Percentiles rank a stretch among this genome's conserved stretches.
Evolutionary conservation across 2,113 vertebrate species (phyloP).

Genomic region (Megaptera novaeangliae): DNA sequence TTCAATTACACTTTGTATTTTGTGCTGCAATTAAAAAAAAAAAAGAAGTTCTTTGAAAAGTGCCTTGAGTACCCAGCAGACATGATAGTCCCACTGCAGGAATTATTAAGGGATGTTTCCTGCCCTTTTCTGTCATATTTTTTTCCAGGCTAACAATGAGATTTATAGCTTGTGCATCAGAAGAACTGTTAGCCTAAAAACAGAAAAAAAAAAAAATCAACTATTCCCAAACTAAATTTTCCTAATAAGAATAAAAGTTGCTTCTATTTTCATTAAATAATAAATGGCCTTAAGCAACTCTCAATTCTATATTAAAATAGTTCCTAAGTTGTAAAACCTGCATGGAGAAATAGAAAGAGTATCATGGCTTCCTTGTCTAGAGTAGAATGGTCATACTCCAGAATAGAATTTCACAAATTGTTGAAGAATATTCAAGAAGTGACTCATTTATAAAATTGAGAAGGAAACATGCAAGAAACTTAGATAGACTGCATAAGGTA

Average conservation of each 20-base stretch:
- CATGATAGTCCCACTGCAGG: background rate
- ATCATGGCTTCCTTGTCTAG: background rate
- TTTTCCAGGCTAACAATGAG: background rate
- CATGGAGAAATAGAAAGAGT: background rate
- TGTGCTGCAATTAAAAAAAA: background rate
- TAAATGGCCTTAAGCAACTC: background rate
- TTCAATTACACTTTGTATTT: background rate
- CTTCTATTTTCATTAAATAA: background rate
- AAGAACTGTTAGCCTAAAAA: background rate
- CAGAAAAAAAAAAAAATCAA: background rate
- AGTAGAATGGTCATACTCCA: background rate
- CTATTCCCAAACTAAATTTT: background rate
- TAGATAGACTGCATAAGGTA: background rate
- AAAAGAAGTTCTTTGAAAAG: background rate
- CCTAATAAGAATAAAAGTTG: background rate
- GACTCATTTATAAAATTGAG: conserved; percentile 21
- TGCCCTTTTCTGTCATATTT: background rate
- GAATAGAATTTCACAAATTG: background rate
- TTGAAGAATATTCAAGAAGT: conserved; percentile 1
- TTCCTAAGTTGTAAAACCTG: background rate
- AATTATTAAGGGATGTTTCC: background rate
- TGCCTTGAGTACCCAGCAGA: background rate
- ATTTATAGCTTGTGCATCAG: background rate
- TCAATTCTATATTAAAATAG: background rate
- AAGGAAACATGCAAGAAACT: background rate